phyloP scores from a whole-genome alignment of 2,888 invertebrate species.

The Yponomeuta sedellus region DNA sequence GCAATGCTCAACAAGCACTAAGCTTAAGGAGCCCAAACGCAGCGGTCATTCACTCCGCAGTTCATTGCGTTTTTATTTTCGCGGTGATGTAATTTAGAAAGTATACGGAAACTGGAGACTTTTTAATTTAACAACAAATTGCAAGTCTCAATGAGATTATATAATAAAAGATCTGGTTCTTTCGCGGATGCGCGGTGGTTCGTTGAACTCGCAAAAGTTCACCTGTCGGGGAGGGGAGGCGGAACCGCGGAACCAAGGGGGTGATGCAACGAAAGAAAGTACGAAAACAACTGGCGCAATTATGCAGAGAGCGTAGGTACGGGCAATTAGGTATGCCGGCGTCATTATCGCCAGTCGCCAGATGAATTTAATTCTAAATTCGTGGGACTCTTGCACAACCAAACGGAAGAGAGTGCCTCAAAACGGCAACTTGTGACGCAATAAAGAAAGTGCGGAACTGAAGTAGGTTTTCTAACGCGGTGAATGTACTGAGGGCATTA shows the following conservation, averaged over 20 bases:
- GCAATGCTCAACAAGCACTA: slow-evolving; percentile 52
- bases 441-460: slow-evolving; percentile 75
- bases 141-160: slow-evolving; percentile 39
- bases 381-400: slow-evolving; percentile 55
- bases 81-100: slow-evolving; percentile 69
- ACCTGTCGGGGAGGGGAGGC: slow-evolving; percentile 55
- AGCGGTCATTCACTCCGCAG: slow-evolving; percentile 59
- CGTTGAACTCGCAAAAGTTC: slow-evolving; percentile 70
- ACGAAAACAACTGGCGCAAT: slow-evolving; percentile 45
- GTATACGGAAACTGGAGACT: slow-evolving; percentile 57
- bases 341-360: slow-evolving; percentile 30
- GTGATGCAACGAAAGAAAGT: slow-evolving; percentile 75
- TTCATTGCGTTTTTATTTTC: slow-evolving; percentile 35
- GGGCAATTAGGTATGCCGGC: slow-evolving; percentile 29
- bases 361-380: slow-evolving; percentile 38
- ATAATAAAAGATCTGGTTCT: slow-evolving; percentile 51
- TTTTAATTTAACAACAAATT: slow-evolving; percentile 55
- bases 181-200: slow-evolving; percentile 54
- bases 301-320: slow-evolving; percentile 17
- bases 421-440: slow-evolving; percentile 67
- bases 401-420: slow-evolving; percentile 67
- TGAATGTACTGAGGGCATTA: slow-evolving; percentile 70
- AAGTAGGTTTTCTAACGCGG: slow-evolving; percentile 72
- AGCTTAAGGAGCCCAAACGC: slow-evolving; percentile 41
- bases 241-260: slow-evolving; percentile 39